phyloP scores from a whole-genome alignment of 2,888 invertebrate genomes.

The Lydus trimaculatus region DNA sequence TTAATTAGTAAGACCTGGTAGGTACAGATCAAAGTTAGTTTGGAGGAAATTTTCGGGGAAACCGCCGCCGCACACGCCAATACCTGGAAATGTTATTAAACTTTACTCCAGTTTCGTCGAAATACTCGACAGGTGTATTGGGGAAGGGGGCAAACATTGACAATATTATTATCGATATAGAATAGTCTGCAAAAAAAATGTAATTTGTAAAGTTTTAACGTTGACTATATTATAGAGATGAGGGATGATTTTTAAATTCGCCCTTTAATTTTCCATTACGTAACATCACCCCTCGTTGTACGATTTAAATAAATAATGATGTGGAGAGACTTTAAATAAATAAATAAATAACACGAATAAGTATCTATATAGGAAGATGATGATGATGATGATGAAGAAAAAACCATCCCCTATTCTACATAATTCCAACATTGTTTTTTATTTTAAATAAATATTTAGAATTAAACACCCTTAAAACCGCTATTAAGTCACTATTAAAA shows the following conservation, averaged over 20 bases:
- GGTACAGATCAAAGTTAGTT: constrained; percentile 56
- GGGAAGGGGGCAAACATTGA: too few species aligned
- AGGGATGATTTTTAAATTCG: constrained; percentile 49
- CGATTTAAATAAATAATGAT: constrained; percentile 56
- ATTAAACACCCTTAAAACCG: constrained; percentile 37
- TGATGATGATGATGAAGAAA: too few species aligned
- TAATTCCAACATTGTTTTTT: not conserved
- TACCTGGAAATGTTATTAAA: constrained; percentile 14
- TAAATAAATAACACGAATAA: constrained; percentile 39
- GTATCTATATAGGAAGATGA: too few species aligned
- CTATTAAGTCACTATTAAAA: constrained; percentile 30
- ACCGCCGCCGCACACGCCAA: constrained; percentile 7
- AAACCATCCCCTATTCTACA: not conserved
- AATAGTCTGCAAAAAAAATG: not conserved
- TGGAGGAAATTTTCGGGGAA: constrained; percentile 29
- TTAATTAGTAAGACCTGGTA: constrained; percentile 59
- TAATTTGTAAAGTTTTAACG: not conserved
- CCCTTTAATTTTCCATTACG: constrained; percentile 49
- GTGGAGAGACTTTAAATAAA: constrained; percentile 51
- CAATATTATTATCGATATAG: not conserved
- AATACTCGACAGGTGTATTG: not conserved
- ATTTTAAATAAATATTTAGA: constrained; percentile 10
- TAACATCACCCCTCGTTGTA: constrained; percentile 41
- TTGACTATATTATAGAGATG: not conserved
- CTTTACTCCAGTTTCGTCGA: constrained; percentile 18